Evolutionary conservation across 1,140 invertebrate species (phyloP), one percentile per base, ranked within the genome.

Genomic region (Manduca sexta): DNA sequence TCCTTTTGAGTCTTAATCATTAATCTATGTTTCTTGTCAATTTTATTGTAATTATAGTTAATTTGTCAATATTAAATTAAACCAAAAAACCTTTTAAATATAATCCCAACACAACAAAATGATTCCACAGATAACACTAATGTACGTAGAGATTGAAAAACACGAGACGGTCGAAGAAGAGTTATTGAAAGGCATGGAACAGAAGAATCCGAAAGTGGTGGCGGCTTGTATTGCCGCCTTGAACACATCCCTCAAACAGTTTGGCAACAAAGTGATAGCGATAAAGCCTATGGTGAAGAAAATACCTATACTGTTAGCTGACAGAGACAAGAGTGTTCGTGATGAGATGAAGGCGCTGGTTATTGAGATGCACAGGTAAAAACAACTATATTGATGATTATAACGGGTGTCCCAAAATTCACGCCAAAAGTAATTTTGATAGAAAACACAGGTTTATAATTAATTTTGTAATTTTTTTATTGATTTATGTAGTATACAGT

Each of bases 61-160:
- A n/a, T n/a, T n/a, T n/a, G n/a, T n/a, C n/a, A n/a, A n/a, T n/a
- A n/a, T n/a, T 34, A 34, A 34, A 35, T 35, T 35, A 35, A 12
- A 35, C 30, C n/a, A 12, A 35, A n/a, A 34, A 34, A 35, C 30
- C n/a, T 31, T 31, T 8, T 8, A n/a, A 35, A 35, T 8, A 3
- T n/a, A 34, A 35, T 14, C n/a, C 3, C 33, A 7, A n/a, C n/a
- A n/a, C n/a, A n/a, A 6, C 13, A 37, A 37, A 37, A 37, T 14
- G 41, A 46, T 17, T 63, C 60, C 47, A 29, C 56, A 84, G 81
- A 92, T 99, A 46, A 91, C 92, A 1, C 87, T 99, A 37, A 96
- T 98, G 94, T 98, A 94, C 73, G 91, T 98, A 63, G 97, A 99
- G 88, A 96, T 98, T 62, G 97, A 99, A 73, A 98, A 98, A 80